These are phyloP conservation scores for Montipora efflorescens DNA, from an alignment of 64 coral and sea anemone genomes.

Conservation along the genomic window DNA sequence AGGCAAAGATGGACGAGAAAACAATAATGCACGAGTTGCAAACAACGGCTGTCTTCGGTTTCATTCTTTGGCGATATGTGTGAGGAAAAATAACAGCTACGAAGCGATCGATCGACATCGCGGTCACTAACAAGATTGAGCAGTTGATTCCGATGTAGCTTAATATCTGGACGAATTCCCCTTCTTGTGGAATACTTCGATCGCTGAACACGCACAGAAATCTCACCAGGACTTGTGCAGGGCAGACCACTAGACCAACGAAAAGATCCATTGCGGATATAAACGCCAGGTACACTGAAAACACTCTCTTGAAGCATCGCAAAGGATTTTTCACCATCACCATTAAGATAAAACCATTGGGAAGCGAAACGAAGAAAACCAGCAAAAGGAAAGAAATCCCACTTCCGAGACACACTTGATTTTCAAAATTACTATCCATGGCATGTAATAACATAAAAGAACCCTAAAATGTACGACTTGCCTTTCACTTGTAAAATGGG, in stretches of 20 bases:
- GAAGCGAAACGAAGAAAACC: not conserved
- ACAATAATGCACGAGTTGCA: not conserved
- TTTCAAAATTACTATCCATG: not conserved
- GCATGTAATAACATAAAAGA: too few relatives aligned
- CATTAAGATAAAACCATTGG: not conserved
- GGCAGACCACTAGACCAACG: not conserved
- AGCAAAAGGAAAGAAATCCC: not conserved
- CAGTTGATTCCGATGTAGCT: constrained; percentile 20
- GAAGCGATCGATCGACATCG: constrained; percentile 21
- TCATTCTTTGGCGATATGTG: not conserved
- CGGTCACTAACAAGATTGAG: not conserved
- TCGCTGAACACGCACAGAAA: constrained; percentile 18
- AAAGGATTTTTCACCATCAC: constrained; percentile 3
- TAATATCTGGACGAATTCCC: not conserved
- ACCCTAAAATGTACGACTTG: too few relatives aligned
- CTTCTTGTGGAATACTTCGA: not conserved
- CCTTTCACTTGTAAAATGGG: too few relatives aligned
- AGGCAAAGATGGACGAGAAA: constrained; percentile 21
- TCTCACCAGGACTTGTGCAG: not conserved
- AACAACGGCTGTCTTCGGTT: not conserved
- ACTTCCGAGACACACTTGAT: not conserved
- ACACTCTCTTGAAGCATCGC: constrained; percentile 3
- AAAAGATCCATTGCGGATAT: not conserved
- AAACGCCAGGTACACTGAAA: not conserved
- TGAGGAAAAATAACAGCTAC: not conserved